Percentiles rank a stretch among this genome's conserved stretches.
Conservation (phyloP, 30 jellyfish, hydroid and myxozoan species). For the Clytia hemisphaerica region DNA sequence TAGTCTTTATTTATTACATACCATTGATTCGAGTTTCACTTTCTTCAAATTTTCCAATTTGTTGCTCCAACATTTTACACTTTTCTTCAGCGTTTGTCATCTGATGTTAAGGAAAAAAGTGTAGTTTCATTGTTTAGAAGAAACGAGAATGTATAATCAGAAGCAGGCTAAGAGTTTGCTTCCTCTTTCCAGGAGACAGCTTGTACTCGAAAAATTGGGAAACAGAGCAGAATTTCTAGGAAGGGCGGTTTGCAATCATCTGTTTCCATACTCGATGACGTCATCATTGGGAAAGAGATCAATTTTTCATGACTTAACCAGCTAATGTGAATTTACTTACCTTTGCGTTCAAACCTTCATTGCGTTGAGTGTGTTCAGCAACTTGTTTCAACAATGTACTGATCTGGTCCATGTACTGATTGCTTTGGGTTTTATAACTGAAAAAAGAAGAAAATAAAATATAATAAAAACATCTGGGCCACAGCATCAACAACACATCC, state of each 20-base stretch:
- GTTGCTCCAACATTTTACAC: slow-evolving; percentile 12
- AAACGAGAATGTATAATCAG: too few relatives aligned
- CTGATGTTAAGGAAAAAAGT: background rate
- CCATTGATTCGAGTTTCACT: slow-evolving; percentile 19
- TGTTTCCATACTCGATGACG: too few relatives aligned
- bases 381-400: slow-evolving; percentile 28
- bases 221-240: too few relatives aligned
- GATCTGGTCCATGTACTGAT: slow-evolving; percentile 33
- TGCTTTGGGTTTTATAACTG: slow-evolving; percentile 32
- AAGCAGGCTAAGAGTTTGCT: too few relatives aligned
- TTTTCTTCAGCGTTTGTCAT: slow-evolving; percentile 14
- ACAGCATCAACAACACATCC: too few relatives aligned
- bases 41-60: slow-evolving; percentile 17
- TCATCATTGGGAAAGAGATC: too few relatives aligned
- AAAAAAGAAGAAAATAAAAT: background rate
- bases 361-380: slow-evolving; percentile 9
- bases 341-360: slow-evolving; percentile 22
- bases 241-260: too few relatives aligned
- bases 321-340: too few relatives aligned
- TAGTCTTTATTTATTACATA: background rate
- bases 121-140: too few relatives aligned
- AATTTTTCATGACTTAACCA: too few relatives aligned
- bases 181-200: too few relatives aligned
- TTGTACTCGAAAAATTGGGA: too few relatives aligned
- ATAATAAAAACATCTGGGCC: background rate